Percentiles rank a stretch among this genome's conserved stretches.
Conservation (phyloP, 1,140 invertebrate genomes). For the Caenorhabditis latens region DNA sequence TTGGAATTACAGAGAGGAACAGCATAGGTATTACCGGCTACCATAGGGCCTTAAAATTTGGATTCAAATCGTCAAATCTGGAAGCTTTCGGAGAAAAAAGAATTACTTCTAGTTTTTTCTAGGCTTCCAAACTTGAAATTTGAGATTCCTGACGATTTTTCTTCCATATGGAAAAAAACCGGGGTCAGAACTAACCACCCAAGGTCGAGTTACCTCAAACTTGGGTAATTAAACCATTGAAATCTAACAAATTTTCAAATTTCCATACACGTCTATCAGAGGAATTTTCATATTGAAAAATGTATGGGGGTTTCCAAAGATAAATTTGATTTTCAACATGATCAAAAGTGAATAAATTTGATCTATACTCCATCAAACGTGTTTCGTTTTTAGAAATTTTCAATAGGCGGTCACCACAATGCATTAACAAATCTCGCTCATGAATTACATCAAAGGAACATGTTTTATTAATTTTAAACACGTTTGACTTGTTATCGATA, state of each 20-base stretch:
- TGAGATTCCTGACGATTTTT: too few species aligned
- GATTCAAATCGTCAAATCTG: too few species aligned
- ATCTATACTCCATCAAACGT: not conserved
- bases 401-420: not conserved
- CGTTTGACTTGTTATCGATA: not conserved
- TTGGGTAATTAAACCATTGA: too few species aligned
- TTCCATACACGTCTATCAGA: not conserved
- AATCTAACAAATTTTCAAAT: not conserved
- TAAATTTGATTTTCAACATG: not conserved
- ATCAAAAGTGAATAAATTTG: not conserved
- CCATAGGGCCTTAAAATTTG: too few species aligned
- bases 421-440: not conserved
- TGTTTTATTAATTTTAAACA: not conserved
- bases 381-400: not conserved
- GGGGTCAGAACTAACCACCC: too few species aligned
- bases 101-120: too few species aligned
- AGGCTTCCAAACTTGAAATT: too few species aligned
- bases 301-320: not conserved
- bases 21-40: too few species aligned
- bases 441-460: not conserved
- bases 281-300: not conserved
- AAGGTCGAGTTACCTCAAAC: too few species aligned
- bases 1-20: too few species aligned
- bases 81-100: too few species aligned
- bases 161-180: too few species aligned